phyloP scores from a whole-genome alignment of 2,888 invertebrate genomes.

The Uropetala carovei region DNA sequence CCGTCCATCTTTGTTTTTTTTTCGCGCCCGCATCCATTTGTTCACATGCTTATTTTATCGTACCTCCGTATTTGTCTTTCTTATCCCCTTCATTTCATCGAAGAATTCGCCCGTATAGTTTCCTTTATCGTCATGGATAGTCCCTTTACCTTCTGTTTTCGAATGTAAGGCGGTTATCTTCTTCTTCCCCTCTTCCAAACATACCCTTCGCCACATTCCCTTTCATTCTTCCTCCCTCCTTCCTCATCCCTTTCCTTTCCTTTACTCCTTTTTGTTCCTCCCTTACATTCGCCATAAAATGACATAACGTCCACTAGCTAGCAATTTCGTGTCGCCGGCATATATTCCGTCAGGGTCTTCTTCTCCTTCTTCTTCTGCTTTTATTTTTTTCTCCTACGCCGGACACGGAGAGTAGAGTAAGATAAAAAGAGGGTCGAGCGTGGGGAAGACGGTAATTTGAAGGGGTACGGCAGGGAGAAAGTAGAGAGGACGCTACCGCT shows the following conservation, averaged over 20 bases:
- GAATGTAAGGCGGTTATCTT: no score
- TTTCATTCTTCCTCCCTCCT: not conserved
- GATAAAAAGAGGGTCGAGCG: not conserved
- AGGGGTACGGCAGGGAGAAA: no score
- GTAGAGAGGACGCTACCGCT: not conserved
- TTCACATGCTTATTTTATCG: no score
- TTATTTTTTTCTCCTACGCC: not conserved
- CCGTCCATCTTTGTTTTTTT: no score
- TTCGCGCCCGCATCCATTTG: no score
- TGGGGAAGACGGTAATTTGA: not conserved
- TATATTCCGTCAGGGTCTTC: not conserved
- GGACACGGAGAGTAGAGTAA: not conserved
- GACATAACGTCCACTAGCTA: not conserved
- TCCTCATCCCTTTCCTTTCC: not conserved
- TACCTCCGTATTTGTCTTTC: no score
- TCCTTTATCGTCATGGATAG: no score
- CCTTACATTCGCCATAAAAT: not conserved
- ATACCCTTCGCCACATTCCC: not conserved
- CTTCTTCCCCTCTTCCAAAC: no score
- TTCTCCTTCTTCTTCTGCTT: not conserved
- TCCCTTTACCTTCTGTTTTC: no score
- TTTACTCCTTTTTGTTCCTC: not conserved
- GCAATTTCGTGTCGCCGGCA: not conserved
- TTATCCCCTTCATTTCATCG: no score
- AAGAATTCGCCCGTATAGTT: no score